Base-by-base conservation (phyloP, 1,140 invertebrate species). In the Bombus difficillimus region DNA sequence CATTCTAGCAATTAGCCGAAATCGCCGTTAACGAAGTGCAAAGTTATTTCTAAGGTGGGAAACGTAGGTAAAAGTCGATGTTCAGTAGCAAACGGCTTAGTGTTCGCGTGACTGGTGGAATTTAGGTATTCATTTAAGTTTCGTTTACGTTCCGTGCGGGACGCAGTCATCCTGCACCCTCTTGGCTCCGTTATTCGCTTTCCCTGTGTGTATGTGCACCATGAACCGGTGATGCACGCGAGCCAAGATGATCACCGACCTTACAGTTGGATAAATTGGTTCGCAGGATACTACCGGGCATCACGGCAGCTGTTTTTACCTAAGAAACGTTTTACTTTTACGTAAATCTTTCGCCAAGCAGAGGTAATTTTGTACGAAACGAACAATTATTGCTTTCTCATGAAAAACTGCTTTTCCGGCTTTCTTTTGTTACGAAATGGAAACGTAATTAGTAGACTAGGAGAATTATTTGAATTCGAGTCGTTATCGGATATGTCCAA, bases 61-160 rank as follows among this genome's bases (percentile, higher is more conserved):
- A 76, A 77, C n/a, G 81, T 68, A 53, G 86, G 79, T 88, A 81
- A 88, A 88, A 88, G 82, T 72, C 76, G 57, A 71, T n/a, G 37
- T 64, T 62, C 59, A n/a, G 5, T 6, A 12, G 10, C 53, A 22
- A 59, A 59, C 64, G 41, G 28, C 39, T 8, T 62, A 47, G 79
- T 9, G 66, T 73, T 91, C 84, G 89, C 88, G 89, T 91, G 89
- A 89, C 64, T 71, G 64, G 73, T 32, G 84, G 72, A 82, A 86
- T 88, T 91, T 86, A 88, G 85, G 90, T 82, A 90, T 83, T 88
- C 89, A 88, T 90, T 91, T 91, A 90, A 91, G 89, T 90, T 91
- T 91, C 88, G 89, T 90, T 91, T 90, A 75, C 74, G 83, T 89
- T 88, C 59, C 86, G 86, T 84, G 87, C 75, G 28, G 81, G 76